These are phyloP conservation scores for Cherax quadricarinatus DNA, from an alignment of 1,140 invertebrate genomes.

Conservation along the genomic window DNA sequence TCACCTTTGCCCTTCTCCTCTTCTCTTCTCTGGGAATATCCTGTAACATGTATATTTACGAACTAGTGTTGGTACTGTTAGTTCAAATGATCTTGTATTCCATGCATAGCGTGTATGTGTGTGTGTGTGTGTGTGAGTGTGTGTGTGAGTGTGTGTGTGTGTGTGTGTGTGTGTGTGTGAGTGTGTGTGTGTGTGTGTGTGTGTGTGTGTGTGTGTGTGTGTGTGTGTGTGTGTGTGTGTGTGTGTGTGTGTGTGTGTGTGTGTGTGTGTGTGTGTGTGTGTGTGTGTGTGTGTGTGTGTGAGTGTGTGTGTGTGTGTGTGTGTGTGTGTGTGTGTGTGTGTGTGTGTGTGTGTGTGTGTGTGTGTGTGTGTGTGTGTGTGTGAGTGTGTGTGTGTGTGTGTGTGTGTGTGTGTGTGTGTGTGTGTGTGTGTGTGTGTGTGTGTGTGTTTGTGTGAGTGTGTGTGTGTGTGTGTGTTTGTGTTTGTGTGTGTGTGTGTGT, in stretches of 20 bases:
- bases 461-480: constrained; percentile 30
- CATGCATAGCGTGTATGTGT: background rate
- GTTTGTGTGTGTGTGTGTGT: constrained; percentile 26
- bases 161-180: constrained; percentile 19
- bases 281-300: too few species aligned
- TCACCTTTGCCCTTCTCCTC: too few species aligned
- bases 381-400: constrained; percentile 31
- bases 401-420: constrained; percentile 29
- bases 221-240: too few species aligned
- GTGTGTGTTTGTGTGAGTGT: constrained; percentile 29
- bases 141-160: constrained; percentile 12
- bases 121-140: constrained; percentile 24
- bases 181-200: background rate
- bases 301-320: too few species aligned
- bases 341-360: constrained; percentile 29
- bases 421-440: constrained; percentile 28
- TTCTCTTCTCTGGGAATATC: too few species aligned
- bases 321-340: constrained; percentile 20
- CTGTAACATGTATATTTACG: constrained; percentile 19
- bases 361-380: constrained; percentile 28
- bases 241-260: too few species aligned
- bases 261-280: too few species aligned
- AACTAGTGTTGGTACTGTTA: background rate
- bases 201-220: too few species aligned
- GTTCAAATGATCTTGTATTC: constrained; percentile 10